Evolutionary conservation across 1,140 invertebrate species (phyloP).

Genomic region (Drosophila kohkoa): DNA sequence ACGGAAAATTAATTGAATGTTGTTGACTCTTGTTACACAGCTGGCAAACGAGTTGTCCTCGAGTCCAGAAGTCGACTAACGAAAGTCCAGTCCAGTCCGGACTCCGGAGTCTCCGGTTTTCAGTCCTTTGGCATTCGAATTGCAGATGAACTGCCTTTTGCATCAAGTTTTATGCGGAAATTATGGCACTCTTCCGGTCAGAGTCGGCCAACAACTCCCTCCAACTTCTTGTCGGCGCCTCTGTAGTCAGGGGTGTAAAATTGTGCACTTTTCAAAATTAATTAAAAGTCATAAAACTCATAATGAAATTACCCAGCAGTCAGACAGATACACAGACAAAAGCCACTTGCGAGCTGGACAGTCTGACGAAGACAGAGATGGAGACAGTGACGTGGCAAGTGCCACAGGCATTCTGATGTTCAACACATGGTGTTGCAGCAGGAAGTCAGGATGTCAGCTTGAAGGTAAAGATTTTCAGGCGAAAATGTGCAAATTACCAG

Average conservation of each 20-base stretch:
- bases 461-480: constrained; percentile 8
- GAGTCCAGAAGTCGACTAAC: neutral
- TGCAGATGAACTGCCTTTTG: constrained; percentile 70
- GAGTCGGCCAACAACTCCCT: constrained; percentile 14
- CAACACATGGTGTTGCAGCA: constrained; percentile 38
- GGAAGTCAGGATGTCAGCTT: constrained; percentile 34
- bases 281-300: constrained; percentile 81
- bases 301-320: constrained; percentile 74
- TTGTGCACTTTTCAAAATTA: constrained; percentile 77
- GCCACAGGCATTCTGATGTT: constrained; percentile 12
- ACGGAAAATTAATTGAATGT: constrained; percentile 74
- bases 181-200: constrained; percentile 70
- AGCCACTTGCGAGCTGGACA: constrained; percentile 7
- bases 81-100: constrained; percentile 1
- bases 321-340: constrained; percentile 13
- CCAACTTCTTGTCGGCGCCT: neutral
- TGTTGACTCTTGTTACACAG: constrained; percentile 56
- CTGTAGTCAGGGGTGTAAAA: constrained; percentile 55
- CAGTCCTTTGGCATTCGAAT: constrained; percentile 49
- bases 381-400: constrained; percentile 2
- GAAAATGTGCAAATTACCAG: constrained; percentile 17
- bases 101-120: neutral
- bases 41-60: constrained; percentile 9
- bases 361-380: neutral
- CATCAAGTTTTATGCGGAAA: constrained; percentile 75